Base-by-base conservation (phyloP, 2,113 vertebrate species). In the Scatophagus argus region DNA sequence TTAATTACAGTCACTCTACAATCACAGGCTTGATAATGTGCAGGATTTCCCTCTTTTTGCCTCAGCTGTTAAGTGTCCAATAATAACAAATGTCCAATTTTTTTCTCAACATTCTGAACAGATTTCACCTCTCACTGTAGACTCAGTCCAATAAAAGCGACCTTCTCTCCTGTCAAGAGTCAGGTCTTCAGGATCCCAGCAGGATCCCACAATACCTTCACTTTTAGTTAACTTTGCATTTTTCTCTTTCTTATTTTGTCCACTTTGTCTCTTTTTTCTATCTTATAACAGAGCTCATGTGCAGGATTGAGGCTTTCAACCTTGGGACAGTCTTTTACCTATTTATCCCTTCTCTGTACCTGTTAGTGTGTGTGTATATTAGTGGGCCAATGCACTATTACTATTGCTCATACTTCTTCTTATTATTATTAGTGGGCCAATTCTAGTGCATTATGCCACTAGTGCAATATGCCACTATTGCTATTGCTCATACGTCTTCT, bases 101-200 rank as follows among this genome's bases (percentile, higher is more conserved):
- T 43, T 34, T 39, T 61, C 47, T 51, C 41, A 56, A 47, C 60
- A 52, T 72, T 79, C 44, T 64, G 19, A 70, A 34, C 41, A 27
- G 54, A 74, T 62, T 44, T 82, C 74, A 65, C 65, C 44, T 55
- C 39, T 59, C 59, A 74, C 27, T 43, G 27, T 10, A 39, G 38
- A 73, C 60, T 73, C 34, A 41, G 34, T 70, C 63, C 39, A 70
- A 83, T 67, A 66, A 87, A 69, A 76, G 65, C 29, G n/a, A 29
- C 39, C 74, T 76, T 5, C 44, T 69, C 36, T 62, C 38, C 29
- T 81, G 62, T 76, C 60, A 90, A 72, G 61, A 44, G 11, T 51
- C 68, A 47, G 27, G 17, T 67, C n/a, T 17, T 74, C 73, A 61
- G 55, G 36, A 69, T 71, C 60, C 32, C 67, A 38, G 32, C 31